Evolutionary conservation across 2,888 invertebrate species (phyloP), one percentile per base, ranked within the genome.

Genomic region (Blera fallax): DNA sequence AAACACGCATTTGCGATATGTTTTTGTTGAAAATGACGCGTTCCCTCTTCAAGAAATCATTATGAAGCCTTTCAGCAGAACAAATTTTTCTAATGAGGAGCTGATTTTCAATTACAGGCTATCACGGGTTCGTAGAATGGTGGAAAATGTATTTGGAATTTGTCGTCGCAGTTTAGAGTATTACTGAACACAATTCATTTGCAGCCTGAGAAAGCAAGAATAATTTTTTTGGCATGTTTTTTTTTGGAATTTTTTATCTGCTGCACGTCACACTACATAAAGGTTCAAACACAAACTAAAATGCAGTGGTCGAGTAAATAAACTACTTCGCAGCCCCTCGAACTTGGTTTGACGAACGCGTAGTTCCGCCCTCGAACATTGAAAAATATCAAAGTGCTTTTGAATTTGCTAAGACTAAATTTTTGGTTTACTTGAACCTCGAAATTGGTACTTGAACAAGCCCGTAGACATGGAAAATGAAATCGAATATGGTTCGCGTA

Each of bases 1-100:
- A 50, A 65, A 65, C 29, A 64, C 3, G 3, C 5, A 64, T 2
- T 27, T 64, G 10, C 29, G 43, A 7, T 62, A 10, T 43, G 62
- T 62, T 62, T 62, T 62, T 62, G 27, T 62, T 40, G 40, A n/a
- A 43, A 43, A 60, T 11, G 60, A 60, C 27, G 60, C 24, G 10
- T 60, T 60, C 34, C 56, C 32, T 14, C 21, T 32, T 32, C 29
- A 60, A 43, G 60, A 60, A 43, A 60, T 24, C 11, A 10, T 43
- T 2, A n/a, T 62, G 64, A 65, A 65, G 18, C 29, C 64, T 29
- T 65, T 65, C 21, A 65, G 21, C 16, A 32, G 16, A 65, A 6
- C 2, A 14, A 65, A 48, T 48, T 32, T 65, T 11, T 65, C 48
- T 29, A 6, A 65, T 10, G 64, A 43, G 8, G 18, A 65, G 29